Percentiles rank a stretch among this genome's conserved stretches.
Conservation (phyloP, 1,140 invertebrate species). For the Panonychus citri region DNA sequence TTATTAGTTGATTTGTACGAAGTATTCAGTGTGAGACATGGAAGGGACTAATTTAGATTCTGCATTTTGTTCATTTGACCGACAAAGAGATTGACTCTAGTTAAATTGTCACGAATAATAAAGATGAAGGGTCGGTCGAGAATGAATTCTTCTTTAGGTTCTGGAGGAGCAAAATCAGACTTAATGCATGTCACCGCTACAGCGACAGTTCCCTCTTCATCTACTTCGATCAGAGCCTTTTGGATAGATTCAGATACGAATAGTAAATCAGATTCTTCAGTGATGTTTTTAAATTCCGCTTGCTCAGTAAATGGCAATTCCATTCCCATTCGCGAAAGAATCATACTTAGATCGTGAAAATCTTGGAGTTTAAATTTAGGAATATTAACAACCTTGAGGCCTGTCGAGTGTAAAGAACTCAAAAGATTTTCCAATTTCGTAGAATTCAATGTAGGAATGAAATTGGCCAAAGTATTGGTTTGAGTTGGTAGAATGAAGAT, state of each 20-base stretch:
- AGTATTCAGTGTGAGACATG: too few relatives aligned
- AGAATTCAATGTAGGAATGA: too few relatives aligned
- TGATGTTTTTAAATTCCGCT: conserved; percentile 35
- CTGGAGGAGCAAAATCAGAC: background rate
- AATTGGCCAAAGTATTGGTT: too few relatives aligned
- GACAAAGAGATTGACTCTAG: conserved; percentile 36
- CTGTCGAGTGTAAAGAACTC: too few relatives aligned
- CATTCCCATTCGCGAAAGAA: conserved; percentile 40
- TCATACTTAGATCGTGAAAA: conserved; percentile 32
- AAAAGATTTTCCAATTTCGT: too few relatives aligned
- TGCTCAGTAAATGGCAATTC: conserved; percentile 33
- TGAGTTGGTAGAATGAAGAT: too few relatives aligned
- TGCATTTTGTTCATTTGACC: conserved; percentile 22
- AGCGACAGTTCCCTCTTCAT: conserved; percentile 25
- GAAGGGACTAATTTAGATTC: too few relatives aligned
- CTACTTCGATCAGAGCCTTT: conserved; percentile 23
- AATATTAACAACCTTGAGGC: conserved; percentile 26
- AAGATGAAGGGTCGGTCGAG: conserved; percentile 46
- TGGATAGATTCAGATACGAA: background rate
- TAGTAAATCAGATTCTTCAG: conserved; percentile 15
- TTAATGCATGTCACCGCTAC: conserved; percentile 19
- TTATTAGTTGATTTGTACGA: too few relatives aligned
- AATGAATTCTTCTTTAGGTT: conserved; percentile 29
- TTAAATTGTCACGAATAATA: conserved; percentile 35
- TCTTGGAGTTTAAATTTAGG: conserved; percentile 54